Evolutionary conservation across 2,113 vertebrate species (phyloP), one percentile per base, ranked within the genome.

Genomic region (Silurus asotus): DNA sequence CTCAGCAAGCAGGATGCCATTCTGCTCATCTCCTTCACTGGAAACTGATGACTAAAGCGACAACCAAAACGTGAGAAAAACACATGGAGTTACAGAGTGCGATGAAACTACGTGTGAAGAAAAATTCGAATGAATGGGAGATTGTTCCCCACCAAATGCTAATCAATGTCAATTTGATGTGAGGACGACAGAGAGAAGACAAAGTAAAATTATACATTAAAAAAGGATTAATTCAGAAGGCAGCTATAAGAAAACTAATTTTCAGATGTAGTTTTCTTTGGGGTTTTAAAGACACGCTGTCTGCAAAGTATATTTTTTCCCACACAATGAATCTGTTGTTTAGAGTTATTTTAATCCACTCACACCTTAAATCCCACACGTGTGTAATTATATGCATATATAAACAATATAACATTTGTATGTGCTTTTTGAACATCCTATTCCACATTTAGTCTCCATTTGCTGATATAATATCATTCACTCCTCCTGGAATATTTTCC

Each of bases 1-100:
- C 80, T 86, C 78, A 37, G 85, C 55, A 48, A 58, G 87, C 67
- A 72, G 80, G 74, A 87, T 28, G 61, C 79, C 23, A 15, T 74
- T 65, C 83, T 75, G 56, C 69, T 82, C n/a, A 51, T 23, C 65
- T 84, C 58, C 58, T 61, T 58, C 75, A 59, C 61, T 64, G 55
- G 23, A 75, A 25, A 81, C 55, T 49, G 64, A 23, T 84, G 76
- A 76, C 11, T n/a, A 82, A 65, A 69, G 23, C 25, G 25, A 56
- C 20, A 59, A 23, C 28, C 69, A 87, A 55, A 62, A 55, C 81
- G 65, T 81, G 7, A 80, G 78, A 77, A 58, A 87, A 37, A 82
- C 25, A 20, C 59, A 78, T 70, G 1, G 59, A 76, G n/a, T 56
- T 37, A 45, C 8, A 45, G 11, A 78, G 23, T 62, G 78, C 13